These are phyloP conservation scores for Andrena flavipes DNA, from an alignment of 2,888 invertebrate genomes.

Conservation along the genomic window DNA sequence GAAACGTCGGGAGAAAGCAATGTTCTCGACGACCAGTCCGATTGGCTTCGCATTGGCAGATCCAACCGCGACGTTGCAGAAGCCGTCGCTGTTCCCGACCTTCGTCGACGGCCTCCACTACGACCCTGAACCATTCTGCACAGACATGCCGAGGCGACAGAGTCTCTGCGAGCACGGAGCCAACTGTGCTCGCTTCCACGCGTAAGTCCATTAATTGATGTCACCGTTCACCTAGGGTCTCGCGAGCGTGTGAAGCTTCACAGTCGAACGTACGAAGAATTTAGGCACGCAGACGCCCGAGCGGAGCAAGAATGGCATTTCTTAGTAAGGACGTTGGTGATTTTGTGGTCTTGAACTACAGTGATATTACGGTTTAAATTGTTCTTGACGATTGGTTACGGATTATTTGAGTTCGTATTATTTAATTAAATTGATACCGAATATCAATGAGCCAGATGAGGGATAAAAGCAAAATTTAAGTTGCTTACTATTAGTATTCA, in stretches of 20 bases:
- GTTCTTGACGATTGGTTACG: background rate
- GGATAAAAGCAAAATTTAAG: too few species aligned
- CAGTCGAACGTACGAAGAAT: conserved; percentile 35
- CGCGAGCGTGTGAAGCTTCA: conserved; percentile 4
- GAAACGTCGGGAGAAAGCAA: conserved; percentile 76
- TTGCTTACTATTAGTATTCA: too few species aligned
- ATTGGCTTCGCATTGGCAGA: conserved; percentile 80
- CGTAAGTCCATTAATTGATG: conserved; percentile 71
- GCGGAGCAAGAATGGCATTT: conserved; percentile 29
- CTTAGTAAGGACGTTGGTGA: background rate
- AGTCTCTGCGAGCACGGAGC: conserved; percentile 80
- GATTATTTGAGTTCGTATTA: background rate
- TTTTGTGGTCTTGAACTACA: background rate
- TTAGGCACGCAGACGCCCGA: conserved; percentile 26
- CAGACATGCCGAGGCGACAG: conserved; percentile 76
- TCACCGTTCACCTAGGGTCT: conserved; percentile 11
- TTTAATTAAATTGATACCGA: too few species aligned
- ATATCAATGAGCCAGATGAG: too few species aligned
- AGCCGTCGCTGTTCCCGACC: conserved; percentile 84
- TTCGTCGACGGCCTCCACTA: conserved; percentile 84
- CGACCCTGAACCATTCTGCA: conserved; percentile 82
- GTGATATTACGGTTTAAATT: conserved; percentile 15
- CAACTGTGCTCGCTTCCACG: conserved; percentile 79
- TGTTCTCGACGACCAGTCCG: conserved; percentile 77
- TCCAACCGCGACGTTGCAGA: conserved; percentile 81